Evolutionary conservation across 2,888 invertebrate genomes (phyloP).

Genomic region (Stictocephala bisonia): DNA sequence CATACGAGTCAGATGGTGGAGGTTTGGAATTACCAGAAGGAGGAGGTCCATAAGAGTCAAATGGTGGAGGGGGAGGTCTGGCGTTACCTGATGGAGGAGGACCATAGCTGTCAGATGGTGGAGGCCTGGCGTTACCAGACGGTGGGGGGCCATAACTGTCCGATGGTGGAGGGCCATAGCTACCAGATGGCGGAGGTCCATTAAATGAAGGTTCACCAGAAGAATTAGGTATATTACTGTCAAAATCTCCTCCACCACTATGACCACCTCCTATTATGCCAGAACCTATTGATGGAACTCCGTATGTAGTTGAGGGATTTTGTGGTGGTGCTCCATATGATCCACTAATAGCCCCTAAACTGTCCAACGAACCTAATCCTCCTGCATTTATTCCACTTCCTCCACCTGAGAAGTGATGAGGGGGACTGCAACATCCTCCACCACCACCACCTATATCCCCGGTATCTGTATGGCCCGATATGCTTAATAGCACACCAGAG

Average conservation of each 20-base stretch:
- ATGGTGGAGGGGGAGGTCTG: conserved; percentile 15
- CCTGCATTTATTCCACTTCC: neutral
- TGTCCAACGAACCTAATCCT: neutral
- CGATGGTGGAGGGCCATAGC: conserved; percentile 52
- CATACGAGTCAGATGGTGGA: conserved; percentile 47
- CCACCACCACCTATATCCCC: conserved; percentile 32
- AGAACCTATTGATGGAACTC: conserved; percentile 30
- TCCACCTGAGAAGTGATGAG: conserved; percentile 15
- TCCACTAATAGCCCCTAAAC: conserved; percentile 37
- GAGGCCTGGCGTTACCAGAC: conserved; percentile 61
- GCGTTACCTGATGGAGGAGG: neutral
- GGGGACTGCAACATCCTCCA: conserved; percentile 44
- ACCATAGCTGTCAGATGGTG: too few relatives aligned
- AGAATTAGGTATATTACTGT: neutral
- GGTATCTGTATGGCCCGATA: conserved; percentile 20
- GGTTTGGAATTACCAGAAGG: too few relatives aligned
- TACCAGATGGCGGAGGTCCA: conserved; percentile 48
- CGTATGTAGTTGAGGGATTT: conserved; percentile 34
- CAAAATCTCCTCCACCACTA: neutral
- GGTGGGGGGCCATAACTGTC: conserved; percentile 63
- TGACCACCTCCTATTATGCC: conserved; percentile 14
- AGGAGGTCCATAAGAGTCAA: conserved; percentile 21
- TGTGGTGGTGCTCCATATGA: conserved; percentile 39
- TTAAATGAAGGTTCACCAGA: conserved; percentile 8
- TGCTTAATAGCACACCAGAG: conserved; percentile 25